Evolutionary conservation across 2,888 invertebrate genomes (phyloP), one percentile per base, ranked within the genome.

Genomic region (Idaea aversata): DNA sequence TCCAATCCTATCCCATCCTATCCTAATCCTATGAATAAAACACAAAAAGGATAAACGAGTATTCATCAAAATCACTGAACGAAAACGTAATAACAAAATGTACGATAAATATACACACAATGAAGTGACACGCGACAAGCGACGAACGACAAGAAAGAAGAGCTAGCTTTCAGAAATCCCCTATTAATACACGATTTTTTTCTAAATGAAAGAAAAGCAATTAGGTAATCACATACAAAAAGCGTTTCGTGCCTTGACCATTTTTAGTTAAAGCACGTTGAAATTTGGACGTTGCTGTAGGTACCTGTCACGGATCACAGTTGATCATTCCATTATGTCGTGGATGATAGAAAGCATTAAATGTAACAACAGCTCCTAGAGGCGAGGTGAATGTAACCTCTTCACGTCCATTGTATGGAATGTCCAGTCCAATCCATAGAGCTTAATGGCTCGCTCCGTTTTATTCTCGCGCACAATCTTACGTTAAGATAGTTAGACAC

Each of bases 21-120:
- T 47, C 47, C 47, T 47, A 13, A 47, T 47, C 47, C 47, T 13
- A 47, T 47, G 47, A 47, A 47, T 47, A 47, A 47, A 47, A 47
- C 47, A 47, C 47, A 47, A 47, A 47, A 47, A 47, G 47, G 47
- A 47, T 47, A 47, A 47, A 13, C 47, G 47, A 47, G 47, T 47
- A 47, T 47, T 47, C 47, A 47, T 47, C 47, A 47, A 47, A 47
- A 47, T 47, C 47, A 47, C 47, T 47, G 47, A 47, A 47, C 47
- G 47, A 47, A 47, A 47, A 47, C 47, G 47, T 47, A 47, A 47
- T 47, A 47, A 47, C 47, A 47, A 47, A 47, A 47, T 47, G 47
- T 47, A 47, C 47, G 7, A 38, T 38, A 13, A 3, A n/a, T 25
- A 25, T 47, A 47, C 47, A 47, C 47, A 47, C 47, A 47, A 10